A percentile compares a stretch with the other conserved stretches of the same genome.
phyloP scores from a whole-genome alignment of 2,888 invertebrate species.

The Octodonta nipae region DNA sequence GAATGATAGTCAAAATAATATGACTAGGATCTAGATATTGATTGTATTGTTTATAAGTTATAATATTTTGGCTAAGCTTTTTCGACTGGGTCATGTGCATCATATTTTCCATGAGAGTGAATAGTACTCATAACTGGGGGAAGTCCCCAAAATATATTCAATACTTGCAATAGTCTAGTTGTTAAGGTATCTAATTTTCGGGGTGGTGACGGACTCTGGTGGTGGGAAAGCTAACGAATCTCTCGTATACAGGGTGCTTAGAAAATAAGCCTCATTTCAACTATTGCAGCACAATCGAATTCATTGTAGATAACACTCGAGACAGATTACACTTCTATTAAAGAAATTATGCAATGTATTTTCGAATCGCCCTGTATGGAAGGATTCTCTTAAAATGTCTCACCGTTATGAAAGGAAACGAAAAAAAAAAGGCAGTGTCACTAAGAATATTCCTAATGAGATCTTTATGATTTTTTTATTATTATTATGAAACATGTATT shows the following conservation, averaged over 20 bases:
- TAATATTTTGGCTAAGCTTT: too few species aligned
- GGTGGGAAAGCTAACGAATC: slow-evolving; percentile 22
- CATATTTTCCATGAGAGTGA: not conserved
- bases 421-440: too few species aligned
- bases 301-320: too few species aligned
- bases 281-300: slow-evolving; percentile 1
- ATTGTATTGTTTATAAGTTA: too few species aligned
- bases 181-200: slow-evolving; percentile 23
- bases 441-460: slow-evolving; percentile 1
- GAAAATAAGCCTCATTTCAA: slow-evolving; percentile 1
- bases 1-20: slow-evolving; percentile 8
- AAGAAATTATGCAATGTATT: slow-evolving; percentile 7
- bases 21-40: too few species aligned
- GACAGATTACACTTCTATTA: too few species aligned
- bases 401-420: slow-evolving; percentile 27
- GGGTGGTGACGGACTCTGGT: slow-evolving; percentile 29
- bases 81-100: too few species aligned
- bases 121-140: not conserved
- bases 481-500: too few species aligned
- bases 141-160: not conserved
- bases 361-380: slow-evolving; percentile 13
- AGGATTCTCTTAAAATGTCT: slow-evolving; percentile 16
- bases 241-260: slow-evolving; percentile 12
- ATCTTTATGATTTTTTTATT: not conserved
- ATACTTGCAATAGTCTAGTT: slow-evolving; percentile 7